phyloP scores from a whole-genome alignment of 2,113 vertebrate genomes.

The Chitala chitala region DNA sequence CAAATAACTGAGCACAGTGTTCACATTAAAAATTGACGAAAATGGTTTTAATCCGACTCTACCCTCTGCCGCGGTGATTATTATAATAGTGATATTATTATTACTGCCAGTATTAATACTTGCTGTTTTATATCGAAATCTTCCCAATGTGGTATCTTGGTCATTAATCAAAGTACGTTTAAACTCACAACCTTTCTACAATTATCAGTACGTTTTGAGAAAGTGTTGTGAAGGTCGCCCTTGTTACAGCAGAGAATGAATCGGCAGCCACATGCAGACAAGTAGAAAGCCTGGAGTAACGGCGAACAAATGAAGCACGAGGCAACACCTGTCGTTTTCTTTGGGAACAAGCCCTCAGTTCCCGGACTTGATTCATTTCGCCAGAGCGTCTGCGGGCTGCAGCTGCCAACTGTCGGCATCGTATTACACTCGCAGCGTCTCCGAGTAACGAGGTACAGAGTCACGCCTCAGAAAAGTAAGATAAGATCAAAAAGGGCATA shows the following conservation, averaged over 20 bases:
- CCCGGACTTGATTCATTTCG: conserved; percentile 64
- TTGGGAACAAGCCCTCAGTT: conserved; percentile 65
- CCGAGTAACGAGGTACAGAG: conserved; percentile 39
- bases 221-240: neutral
- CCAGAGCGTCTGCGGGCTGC: conserved; percentile 65
- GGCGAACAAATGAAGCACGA: conserved; percentile 68
- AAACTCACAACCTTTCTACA: too few relatives aligned
- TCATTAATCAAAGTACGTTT: too few relatives aligned
- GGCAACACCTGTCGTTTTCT: conserved; percentile 80
- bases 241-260: neutral
- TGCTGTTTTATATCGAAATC: too few relatives aligned
- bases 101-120: too few relatives aligned
- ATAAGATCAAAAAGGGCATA: too few relatives aligned
- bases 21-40: too few relatives aligned
- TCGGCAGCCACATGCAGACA: conserved; percentile 38
- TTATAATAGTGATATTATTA: too few relatives aligned
- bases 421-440: conserved; percentile 72
- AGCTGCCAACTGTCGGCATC: conserved; percentile 88
- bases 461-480: conserved; percentile 8
- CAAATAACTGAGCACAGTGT: too few relatives aligned
- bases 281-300: conserved; percentile 50
- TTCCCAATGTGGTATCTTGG: too few relatives aligned
- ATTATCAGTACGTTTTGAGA: too few relatives aligned
- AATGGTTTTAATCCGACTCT: too few relatives aligned
- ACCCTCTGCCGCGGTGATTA: too few relatives aligned